phyloP scores from a whole-genome alignment of 2,797 vertebrate species.

The Gymnoscopelus braueri region DNA sequence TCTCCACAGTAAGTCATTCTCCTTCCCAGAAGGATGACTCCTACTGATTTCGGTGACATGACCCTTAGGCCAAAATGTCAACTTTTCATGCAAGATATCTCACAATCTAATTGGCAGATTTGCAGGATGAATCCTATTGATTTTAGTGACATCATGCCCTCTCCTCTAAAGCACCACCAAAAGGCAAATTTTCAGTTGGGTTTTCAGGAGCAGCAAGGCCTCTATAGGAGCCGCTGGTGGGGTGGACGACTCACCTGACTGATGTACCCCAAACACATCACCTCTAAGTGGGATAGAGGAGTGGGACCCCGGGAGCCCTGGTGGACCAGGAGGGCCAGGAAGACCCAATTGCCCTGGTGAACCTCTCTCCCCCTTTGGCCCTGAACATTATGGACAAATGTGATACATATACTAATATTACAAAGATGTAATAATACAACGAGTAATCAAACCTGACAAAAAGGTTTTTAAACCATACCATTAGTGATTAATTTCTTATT shows the following conservation, averaged over 20 bases:
- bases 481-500: not conserved
- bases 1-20: too few species aligned
- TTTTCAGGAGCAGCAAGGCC: too few species aligned
- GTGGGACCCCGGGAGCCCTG: slow-evolving; percentile 70
- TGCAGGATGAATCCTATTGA: too few species aligned
- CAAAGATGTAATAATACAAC: not conserved
- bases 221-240: not conserved
- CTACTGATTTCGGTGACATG: too few species aligned
- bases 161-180: too few species aligned
- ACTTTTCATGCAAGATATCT: too few species aligned
- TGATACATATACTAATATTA: slow-evolving; percentile 3
- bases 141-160: too few species aligned
- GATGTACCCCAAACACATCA: slow-evolving; percentile 86
- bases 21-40: too few species aligned
- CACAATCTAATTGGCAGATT: too few species aligned
- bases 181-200: too few species aligned
- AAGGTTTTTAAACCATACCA: not conserved
- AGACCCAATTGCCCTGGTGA: slow-evolving; percentile 80
- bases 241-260: slow-evolving; percentile 79
- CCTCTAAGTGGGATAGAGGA: slow-evolving; percentile 73
- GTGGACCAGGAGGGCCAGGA: slow-evolving; percentile 84
- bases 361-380: slow-evolving; percentile 87
- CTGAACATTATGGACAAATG: slow-evolving; percentile 62
- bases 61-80: too few species aligned
- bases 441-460: not conserved